Evolutionary conservation across 2,113 vertebrate species (phyloP).

Genomic region (Serinus canaria): DNA sequence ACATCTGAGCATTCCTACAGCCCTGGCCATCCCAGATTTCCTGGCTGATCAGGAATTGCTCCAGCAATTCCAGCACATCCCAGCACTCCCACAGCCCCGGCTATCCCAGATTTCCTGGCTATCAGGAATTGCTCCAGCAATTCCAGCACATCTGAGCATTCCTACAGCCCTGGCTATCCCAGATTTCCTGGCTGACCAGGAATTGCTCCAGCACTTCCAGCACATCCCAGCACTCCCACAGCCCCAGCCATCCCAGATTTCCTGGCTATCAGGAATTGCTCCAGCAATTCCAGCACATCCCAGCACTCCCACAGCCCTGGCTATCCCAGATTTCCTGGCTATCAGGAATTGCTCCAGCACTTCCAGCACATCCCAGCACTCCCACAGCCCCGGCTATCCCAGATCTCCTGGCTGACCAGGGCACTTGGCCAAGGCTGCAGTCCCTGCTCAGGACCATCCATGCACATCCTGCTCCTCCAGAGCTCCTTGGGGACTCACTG

Average conservation of each 20-base stretch:
- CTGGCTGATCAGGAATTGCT: background rate
- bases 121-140: no score
- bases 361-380: no score
- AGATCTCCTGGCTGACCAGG: background rate
- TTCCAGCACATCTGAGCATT: no score
- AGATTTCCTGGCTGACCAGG: background rate
- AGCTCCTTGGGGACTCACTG: background rate
- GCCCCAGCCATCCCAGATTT: background rate
- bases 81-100: no score
- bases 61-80: no score
- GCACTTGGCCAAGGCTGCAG: background rate
- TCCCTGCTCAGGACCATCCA: background rate
- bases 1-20: no score
- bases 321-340: background rate
- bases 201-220: background rate
- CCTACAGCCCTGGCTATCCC: background rate
- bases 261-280: no score
- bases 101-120: background rate
- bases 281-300: no score
- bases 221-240: no score
- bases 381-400: background rate
- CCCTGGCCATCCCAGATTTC: background rate
- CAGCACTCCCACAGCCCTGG: no score
- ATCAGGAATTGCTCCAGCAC: no score
- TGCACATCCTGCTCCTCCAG: fast-evolving